These are phyloP conservation scores for Echiichthys vipera DNA, from an alignment of 2,797 vertebrate genomes.

Conservation along the genomic window DNA sequence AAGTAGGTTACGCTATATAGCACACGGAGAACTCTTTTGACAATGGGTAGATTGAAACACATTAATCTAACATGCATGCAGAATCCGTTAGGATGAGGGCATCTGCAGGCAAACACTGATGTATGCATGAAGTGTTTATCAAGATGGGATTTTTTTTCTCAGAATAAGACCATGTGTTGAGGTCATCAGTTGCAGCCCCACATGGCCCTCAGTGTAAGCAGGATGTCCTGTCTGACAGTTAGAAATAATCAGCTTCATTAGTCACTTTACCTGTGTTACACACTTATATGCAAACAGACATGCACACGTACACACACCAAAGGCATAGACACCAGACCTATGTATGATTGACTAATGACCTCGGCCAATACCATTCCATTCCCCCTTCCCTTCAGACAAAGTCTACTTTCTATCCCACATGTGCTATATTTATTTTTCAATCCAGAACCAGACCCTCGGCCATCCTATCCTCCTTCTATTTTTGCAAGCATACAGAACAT, in stretches of 20 bases:
- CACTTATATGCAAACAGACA: conserved; percentile 16
- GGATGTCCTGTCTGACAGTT: conserved; percentile 79
- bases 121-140: conserved; percentile 61
- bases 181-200: conserved; percentile 59
- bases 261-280: conserved; percentile 37
- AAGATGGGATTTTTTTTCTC: conserved; percentile 58
- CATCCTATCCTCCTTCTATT: background rate
- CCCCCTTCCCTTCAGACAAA: conserved; percentile 26
- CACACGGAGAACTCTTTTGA: conserved; percentile 1
- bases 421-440: conserved; percentile 50
- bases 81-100: conserved; percentile 41
- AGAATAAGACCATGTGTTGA: conserved; percentile 69
- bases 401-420: conserved; percentile 37
- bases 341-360: conserved; percentile 6
- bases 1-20: background rate
- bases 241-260: conserved; percentile 78
- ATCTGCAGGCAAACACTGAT: conserved; percentile 51
- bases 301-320: background rate
- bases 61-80: conserved; percentile 43
- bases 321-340: conserved; percentile 18
- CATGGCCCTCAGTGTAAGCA: conserved; percentile 53
- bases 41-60: conserved; percentile 8
- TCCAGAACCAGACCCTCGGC: conserved; percentile 14
- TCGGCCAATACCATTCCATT: conserved; percentile 13
- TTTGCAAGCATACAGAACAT: background rate